Evolutionary conservation across 2,797 vertebrate species (phyloP), one percentile per base, ranked within the genome.

Genomic region (Thunnus albacares): DNA sequence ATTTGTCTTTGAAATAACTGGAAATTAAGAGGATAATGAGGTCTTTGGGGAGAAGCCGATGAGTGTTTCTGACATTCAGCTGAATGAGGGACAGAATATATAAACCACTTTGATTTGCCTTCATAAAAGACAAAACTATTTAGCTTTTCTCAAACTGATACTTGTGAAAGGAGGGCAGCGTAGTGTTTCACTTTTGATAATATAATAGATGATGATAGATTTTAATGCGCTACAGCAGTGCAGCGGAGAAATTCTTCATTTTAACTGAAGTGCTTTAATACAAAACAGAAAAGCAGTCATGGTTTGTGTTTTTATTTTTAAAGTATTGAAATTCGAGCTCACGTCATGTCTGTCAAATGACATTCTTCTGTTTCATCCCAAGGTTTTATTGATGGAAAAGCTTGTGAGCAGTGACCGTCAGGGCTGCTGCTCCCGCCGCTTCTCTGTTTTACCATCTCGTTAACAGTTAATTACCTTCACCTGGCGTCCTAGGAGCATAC

Each of bases 21-120:
- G 82, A 92, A 92, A 95, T 95, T 91, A 95, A 93, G 77, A 83
- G 75, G 89, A 91, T 94, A 94, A 94, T 95, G 90, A 95, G 93
- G 80, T 91, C 93, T 91, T 84, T 65, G 47, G 93, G 93, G 94
- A 94, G 76, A 85, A 49, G 5, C 49, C 13, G 75, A 76, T 75
- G 85, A 91, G 86, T 49, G 75, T 74, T 81, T 83, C 82, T 88
- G 90, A 87, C 91, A 79, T 80, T 85, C 81, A 81, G 69, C 75
- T 75, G 87, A 89, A 81, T 83, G 87, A 87, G 87, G 84, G 84
- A 91, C 79, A 66, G 77, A 77, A 85, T 70, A 64, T 79, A 49
- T 66, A 77, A 85, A 80, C 28, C 51, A 9, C 69, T 87, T 84
- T 90, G 86, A 87, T 91, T 89, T 62, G 69, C 53, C 70, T 79